A percentile compares a stretch with the other conserved stretches of the same genome.
phyloP scores from a whole-genome alignment of 2,797 vertebrate species.

The Anguilla obscura region DNA sequence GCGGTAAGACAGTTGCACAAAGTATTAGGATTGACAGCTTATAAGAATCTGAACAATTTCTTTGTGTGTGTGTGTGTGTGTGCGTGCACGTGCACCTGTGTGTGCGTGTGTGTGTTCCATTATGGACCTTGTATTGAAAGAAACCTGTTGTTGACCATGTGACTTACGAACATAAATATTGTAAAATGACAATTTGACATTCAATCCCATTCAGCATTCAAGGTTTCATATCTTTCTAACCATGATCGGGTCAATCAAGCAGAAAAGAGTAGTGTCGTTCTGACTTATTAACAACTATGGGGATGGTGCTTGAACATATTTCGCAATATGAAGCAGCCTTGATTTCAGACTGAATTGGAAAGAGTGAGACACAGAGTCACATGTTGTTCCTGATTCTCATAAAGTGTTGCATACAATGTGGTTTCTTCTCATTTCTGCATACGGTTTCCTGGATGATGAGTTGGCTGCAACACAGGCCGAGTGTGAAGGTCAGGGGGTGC shows the following conservation, averaged over 20 bases:
- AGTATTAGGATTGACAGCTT: not conserved
- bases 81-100: too few species aligned
- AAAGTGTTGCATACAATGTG: constrained; percentile 1
- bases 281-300: not conserved
- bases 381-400: not conserved
- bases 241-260: not conserved
- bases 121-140: not conserved
- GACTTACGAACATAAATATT: not conserved
- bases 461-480: not conserved
- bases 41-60: not conserved
- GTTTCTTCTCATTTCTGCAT: not conserved
- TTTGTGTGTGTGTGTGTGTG: not conserved
- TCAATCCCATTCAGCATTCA: not conserved
- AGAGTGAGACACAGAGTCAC: constrained; percentile 2
- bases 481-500: not conserved
- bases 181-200: not conserved
- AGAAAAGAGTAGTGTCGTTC: not conserved
- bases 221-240: not conserved
- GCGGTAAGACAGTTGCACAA: too few species aligned
- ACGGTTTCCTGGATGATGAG: not conserved
- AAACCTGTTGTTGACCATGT: not conserved
- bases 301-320: not conserved
- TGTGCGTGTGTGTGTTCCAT: not conserved
- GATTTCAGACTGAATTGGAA: constrained; percentile 19
- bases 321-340: not conserved